phyloP scores from a whole-genome alignment of 2,113 vertebrate genomes.

The Phainopepla nitens region DNA sequence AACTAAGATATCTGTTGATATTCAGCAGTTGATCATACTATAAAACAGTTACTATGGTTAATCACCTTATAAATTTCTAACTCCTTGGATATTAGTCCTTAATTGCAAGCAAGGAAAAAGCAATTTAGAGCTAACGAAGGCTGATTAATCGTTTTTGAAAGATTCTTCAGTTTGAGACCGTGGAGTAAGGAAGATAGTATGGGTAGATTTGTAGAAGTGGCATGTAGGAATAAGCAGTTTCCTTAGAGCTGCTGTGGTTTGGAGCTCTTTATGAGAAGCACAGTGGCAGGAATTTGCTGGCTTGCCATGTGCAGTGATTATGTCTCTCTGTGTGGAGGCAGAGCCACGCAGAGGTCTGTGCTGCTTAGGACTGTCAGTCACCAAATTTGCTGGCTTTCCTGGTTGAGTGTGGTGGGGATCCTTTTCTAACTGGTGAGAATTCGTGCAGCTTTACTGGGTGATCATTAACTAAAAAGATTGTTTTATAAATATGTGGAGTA shows the following conservation, averaged over 20 bases:
- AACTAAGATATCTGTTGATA: neutral
- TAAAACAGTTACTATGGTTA: neutral
- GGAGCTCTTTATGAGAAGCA: neutral
- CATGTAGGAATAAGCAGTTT: neutral
- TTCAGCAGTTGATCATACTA: neutral
- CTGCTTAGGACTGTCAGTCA: neutral
- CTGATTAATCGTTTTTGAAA: slow-evolving; percentile 40
- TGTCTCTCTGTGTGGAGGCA: neutral
- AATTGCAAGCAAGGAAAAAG: slow-evolving; percentile 42
- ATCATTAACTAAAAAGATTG: neutral
- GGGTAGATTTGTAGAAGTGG: neutral
- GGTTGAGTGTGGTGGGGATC: neutral
- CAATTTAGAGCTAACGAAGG: slow-evolving; percentile 20
- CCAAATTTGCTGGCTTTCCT: neutral
- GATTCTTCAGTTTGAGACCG: neutral
- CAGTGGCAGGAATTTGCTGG: neutral
- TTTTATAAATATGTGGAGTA: neutral
- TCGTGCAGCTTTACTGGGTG: neutral
- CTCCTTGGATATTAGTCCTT: slow-evolving; percentile 31
- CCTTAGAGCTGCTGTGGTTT: neutral
- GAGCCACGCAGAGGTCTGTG: neutral
- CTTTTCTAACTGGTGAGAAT: neutral
- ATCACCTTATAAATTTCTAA: slow-evolving; percentile 40
- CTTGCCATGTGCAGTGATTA: neutral
- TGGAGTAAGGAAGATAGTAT: neutral